phyloP scores from a whole-genome alignment of 2,888 invertebrate genomes.

The Nemurella pictetii region DNA sequence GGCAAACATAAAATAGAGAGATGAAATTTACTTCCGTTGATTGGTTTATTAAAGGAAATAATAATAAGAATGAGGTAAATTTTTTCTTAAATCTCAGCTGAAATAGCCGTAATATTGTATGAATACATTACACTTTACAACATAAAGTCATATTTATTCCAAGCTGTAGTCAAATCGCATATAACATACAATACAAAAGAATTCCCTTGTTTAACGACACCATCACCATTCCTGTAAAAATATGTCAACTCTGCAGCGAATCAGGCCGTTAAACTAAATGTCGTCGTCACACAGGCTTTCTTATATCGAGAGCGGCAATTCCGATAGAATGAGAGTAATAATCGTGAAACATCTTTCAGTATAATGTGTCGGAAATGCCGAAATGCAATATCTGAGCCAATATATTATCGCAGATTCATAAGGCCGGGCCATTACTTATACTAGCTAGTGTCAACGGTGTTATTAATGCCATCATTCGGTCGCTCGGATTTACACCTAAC shows the following conservation, averaged over 20 bases:
- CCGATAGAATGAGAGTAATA: neutral
- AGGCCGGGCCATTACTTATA: neutral
- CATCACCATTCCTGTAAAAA: neutral
- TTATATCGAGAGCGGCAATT: neutral
- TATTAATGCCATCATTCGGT: neutral
- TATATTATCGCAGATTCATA: neutral
- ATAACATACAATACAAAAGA: too few species aligned
- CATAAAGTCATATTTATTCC: too few species aligned
- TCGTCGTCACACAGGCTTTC: neutral
- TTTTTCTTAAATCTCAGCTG: too few species aligned
- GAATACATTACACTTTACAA: too few species aligned
- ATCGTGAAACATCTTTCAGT: neutral
- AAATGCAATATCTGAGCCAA: neutral
- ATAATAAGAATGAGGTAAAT: too few species aligned
- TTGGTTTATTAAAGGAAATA: too few species aligned
- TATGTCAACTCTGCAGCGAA: neutral
- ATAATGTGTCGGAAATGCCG: neutral
- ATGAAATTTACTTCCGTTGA: too few species aligned
- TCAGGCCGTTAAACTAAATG: neutral
- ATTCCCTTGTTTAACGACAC: neutral
- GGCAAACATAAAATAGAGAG: too few species aligned
- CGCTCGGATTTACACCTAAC: neutral
- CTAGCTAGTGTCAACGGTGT: neutral
- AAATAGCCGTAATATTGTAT: too few species aligned
- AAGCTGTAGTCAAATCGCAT: too few species aligned